Evolutionary conservation across 2,113 vertebrate species (phyloP).

Genomic region (Hassar affinis): DNA sequence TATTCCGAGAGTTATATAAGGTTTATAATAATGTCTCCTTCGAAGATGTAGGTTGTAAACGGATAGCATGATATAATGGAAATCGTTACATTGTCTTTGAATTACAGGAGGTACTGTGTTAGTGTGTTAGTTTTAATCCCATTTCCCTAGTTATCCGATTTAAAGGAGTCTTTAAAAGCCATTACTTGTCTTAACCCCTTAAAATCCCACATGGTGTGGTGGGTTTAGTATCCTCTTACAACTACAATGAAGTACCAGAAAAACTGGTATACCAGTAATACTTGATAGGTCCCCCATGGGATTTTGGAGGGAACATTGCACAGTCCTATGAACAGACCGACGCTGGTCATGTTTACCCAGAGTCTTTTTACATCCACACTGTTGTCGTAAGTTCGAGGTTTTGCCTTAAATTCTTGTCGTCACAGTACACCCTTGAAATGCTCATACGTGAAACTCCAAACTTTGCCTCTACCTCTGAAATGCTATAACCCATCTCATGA

Average conservation of each 20-base stretch:
- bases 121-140: not conserved
- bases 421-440: too few relatives aligned
- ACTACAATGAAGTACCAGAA: not conserved
- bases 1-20: not conserved
- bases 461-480: too few relatives aligned
- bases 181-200: not conserved
- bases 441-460: too few relatives aligned
- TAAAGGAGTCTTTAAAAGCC: not conserved
- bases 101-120: not conserved
- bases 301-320: too few relatives aligned
- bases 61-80: not conserved
- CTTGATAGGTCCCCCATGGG: too few relatives aligned
- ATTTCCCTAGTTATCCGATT: not conserved
- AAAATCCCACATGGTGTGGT: not conserved
- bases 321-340: too few relatives aligned
- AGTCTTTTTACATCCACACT: too few relatives aligned
- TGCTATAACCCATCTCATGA: too few relatives aligned
- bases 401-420: too few relatives aligned
- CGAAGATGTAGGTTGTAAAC: not conserved
- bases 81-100: not conserved
- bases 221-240: not conserved
- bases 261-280: too few relatives aligned
- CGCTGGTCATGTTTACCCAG: too few relatives aligned
- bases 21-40: not conserved
- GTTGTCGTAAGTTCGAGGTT: too few relatives aligned